Conservation (phyloP, 2,888 invertebrate genomes). For the Ganaspis brasiliensis region DNA sequence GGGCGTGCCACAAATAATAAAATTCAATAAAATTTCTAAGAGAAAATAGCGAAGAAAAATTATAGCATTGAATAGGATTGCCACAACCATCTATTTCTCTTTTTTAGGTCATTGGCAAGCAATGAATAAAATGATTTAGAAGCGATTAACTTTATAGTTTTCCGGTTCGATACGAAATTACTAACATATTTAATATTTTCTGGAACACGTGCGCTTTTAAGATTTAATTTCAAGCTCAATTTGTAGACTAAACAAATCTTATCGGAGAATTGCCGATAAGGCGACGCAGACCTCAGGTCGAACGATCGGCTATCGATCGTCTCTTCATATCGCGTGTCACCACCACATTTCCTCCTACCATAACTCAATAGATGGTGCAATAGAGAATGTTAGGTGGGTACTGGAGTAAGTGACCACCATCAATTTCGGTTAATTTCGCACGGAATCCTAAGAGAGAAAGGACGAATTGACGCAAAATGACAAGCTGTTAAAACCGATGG, state of each 20-base stretch:
- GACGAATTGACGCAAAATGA: conserved; percentile 17
- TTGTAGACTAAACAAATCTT: neutral
- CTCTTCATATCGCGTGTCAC: conserved; percentile 46
- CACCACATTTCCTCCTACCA: conserved; percentile 42
- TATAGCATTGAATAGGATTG: neutral
- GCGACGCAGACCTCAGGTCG: conserved; percentile 15
- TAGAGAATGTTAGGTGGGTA: conserved; percentile 38
- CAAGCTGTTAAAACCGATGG: conserved; percentile 18
- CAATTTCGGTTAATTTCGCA: conserved; percentile 26
- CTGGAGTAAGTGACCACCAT: conserved; percentile 37
- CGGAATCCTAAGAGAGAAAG: neutral
- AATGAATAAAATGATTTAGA: conserved; percentile 4
- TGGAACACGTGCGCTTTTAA: conserved; percentile 45
- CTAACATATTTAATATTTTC: conserved; percentile 42
- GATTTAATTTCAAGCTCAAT: conserved; percentile 45
- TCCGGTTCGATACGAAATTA: conserved; percentile 5
- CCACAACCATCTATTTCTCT: neutral
- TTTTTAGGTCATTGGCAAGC: neutral
- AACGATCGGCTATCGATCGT: conserved; percentile 22
- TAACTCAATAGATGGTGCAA: conserved; percentile 37
- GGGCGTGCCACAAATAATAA: neutral
- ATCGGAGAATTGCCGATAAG: conserved; percentile 6
- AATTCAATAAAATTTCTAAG: neutral
- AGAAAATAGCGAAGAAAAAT: neutral
- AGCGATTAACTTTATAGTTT: neutral